Conservation (phyloP, 2,797 vertebrate genomes). For the Mus minutoides region DNA sequence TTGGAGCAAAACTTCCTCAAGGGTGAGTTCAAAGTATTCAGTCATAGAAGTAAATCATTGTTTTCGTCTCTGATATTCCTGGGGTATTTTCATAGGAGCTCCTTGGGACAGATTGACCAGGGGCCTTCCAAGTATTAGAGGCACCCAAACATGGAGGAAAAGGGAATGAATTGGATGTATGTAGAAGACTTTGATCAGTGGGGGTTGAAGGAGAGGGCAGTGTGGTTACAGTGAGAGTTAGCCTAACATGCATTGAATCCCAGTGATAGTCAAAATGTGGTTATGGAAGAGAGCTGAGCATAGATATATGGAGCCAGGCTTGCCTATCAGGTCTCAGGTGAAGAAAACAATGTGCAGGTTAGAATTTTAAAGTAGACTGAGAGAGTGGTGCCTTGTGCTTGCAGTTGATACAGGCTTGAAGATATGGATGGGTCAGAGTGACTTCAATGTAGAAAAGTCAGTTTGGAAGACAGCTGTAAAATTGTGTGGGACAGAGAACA, state of each 20-base stretch:
- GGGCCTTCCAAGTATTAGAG: neutral
- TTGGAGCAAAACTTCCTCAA: conserved; percentile 87
- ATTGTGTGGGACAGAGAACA: neutral
- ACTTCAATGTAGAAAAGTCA: neutral
- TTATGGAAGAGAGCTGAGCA: neutral
- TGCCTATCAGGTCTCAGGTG: neutral
- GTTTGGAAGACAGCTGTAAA: neutral
- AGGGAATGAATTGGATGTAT: neutral
- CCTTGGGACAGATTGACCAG: neutral
- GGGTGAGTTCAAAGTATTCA: conserved; percentile 83
- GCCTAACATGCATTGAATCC: neutral
- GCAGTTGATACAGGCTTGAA: neutral
- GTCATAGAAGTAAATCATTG: neutral
- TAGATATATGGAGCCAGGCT: neutral
- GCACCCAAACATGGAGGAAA: neutral
- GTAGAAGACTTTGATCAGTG: neutral
- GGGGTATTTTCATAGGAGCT: conserved; percentile 1
- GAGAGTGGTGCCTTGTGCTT: neutral
- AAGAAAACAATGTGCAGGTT: neutral
- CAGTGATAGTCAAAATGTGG: neutral
- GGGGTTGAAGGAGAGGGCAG: neutral
- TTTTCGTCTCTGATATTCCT: neutral
- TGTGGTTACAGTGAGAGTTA: neutral
- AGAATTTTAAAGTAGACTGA: neutral
- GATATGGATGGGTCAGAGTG: neutral